A percentile compares a stretch with the other conserved stretches of the same genome.
Conservation (phyloP, 2,888 invertebrate species). For the Sceliomorpha sp. region DNA sequence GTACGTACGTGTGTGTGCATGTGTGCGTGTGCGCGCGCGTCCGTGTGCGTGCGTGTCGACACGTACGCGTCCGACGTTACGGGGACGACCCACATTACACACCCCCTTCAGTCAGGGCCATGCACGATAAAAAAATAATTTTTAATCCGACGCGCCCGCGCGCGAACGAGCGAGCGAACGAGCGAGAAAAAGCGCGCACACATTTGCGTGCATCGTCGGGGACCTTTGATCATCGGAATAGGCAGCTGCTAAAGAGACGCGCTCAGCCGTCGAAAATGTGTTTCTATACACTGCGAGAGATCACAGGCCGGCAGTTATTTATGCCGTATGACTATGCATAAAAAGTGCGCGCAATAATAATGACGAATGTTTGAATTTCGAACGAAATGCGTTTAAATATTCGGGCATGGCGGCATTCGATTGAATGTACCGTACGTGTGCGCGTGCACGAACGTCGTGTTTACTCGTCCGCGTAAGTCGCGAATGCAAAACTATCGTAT, state of each 20-base stretch:
- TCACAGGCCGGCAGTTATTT: constrained; percentile 43
- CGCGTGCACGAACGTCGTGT: too few relatives aligned
- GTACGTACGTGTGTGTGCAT: too few relatives aligned
- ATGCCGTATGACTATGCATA: constrained; percentile 22
- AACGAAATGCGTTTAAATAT: too few relatives aligned
- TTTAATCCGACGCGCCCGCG: too few relatives aligned
- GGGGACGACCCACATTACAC: constrained; percentile 48
- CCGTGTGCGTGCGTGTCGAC: constrained; percentile 9
- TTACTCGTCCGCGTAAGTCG: too few relatives aligned
- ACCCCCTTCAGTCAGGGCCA: constrained; percentile 44
- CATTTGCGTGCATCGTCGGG: constrained; percentile 30
- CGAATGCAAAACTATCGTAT: too few relatives aligned
- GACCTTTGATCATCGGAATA: constrained; percentile 56
- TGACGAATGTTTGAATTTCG: neutral
- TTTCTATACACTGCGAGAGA: constrained; percentile 44
- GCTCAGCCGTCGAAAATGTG: constrained; percentile 47
- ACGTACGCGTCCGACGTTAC: constrained; percentile 28
- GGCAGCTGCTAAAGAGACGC: constrained; percentile 48
- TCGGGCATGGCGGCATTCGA: too few relatives aligned
- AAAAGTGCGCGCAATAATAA: constrained; percentile 14
- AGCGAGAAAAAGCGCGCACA: too few relatives aligned
- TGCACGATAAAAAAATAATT: constrained; percentile 57
- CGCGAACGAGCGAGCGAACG: too few relatives aligned
- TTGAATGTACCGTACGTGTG: too few relatives aligned
- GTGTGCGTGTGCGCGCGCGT: too few relatives aligned